These are phyloP conservation scores for Scaptomyza cyrtandrae DNA, from an alignment of 2,888 invertebrate species.

Conservation along the genomic window DNA sequence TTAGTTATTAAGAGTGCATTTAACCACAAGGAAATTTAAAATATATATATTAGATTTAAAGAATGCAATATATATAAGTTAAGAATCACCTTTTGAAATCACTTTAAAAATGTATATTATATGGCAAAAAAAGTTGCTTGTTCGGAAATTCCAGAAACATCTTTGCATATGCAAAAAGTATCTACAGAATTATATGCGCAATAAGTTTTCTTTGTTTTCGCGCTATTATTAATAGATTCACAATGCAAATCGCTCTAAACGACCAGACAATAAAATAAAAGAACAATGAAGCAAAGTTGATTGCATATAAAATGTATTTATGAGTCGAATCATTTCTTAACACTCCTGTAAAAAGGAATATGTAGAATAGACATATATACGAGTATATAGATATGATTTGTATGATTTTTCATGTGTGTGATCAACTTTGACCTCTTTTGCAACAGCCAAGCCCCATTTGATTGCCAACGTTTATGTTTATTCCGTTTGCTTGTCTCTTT, in stretches of 20 bases:
- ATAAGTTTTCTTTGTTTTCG: background rate
- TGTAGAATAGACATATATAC: background rate
- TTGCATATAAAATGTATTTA: background rate
- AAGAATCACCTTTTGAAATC: too few species aligned
- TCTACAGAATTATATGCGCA: slow-evolving; percentile 6
- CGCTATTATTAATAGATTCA: slow-evolving; percentile 44
- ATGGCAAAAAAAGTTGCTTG: too few species aligned
- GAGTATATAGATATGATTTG: background rate
- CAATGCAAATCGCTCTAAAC: slow-evolving; percentile 2
- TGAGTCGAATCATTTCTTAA: too few species aligned
- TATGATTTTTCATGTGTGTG: slow-evolving; percentile 17
- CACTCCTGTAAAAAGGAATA: background rate
- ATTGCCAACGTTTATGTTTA: slow-evolving; percentile 74
- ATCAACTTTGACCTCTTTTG: slow-evolving; percentile 78
- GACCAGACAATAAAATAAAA: background rate
- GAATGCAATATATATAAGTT: too few species aligned
- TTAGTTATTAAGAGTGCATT: too few species aligned
- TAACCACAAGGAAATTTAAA: too few species aligned
- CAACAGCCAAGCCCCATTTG: slow-evolving; percentile 70
- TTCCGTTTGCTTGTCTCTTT: slow-evolving; percentile 45
- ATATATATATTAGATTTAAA: too few species aligned
- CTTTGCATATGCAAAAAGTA: background rate
- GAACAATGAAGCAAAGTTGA: slow-evolving; percentile 9
- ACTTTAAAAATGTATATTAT: too few species aligned
- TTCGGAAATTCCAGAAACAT: slow-evolving; percentile 1